Evolutionary conservation across 2,888 invertebrate species (phyloP).

Genomic region (Pristionchus maxplancki): DNA sequence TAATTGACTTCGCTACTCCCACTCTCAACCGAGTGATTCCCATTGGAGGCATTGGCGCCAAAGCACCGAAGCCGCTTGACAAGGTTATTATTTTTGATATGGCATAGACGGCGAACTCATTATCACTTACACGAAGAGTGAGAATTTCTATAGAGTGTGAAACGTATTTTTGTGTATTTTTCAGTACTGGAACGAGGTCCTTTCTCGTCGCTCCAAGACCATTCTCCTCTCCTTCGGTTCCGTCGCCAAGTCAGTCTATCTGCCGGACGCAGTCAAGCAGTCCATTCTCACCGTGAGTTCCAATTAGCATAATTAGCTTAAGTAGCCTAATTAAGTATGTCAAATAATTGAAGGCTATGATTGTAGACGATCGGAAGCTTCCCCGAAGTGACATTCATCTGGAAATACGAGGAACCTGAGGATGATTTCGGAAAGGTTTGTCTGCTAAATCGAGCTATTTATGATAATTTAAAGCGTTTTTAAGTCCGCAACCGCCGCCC

Average conservation of each 20-base stretch:
- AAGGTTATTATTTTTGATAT: background rate
- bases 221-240: slow-evolving; percentile 46
- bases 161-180: background rate
- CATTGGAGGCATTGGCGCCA: slow-evolving; percentile 23
- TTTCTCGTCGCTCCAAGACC: background rate
- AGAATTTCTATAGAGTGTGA: background rate
- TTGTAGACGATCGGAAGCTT: slow-evolving; percentile 17
- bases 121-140: background rate
- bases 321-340: no score
- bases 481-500: background rate
- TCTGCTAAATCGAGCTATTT: no score
- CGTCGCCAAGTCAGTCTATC: background rate
- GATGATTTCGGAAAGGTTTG: background rate
- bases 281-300: background rate
- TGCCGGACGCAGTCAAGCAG: background rate
- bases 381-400: slow-evolving; percentile 42
- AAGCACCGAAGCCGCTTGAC: slow-evolving; percentile 5
- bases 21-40: background rate
- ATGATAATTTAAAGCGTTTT: no score
- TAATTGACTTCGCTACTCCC: background rate
- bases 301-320: no score
- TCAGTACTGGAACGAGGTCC: slow-evolving; percentile 40
- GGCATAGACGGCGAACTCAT: background rate
- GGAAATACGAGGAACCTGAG: slow-evolving; percentile 39
- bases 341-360: no score